A percentile compares a stretch with the other conserved stretches of the same genome.
Evolutionary conservation across 2,113 vertebrate species (phyloP).

Genomic region (Elephantulus edwardii): DNA sequence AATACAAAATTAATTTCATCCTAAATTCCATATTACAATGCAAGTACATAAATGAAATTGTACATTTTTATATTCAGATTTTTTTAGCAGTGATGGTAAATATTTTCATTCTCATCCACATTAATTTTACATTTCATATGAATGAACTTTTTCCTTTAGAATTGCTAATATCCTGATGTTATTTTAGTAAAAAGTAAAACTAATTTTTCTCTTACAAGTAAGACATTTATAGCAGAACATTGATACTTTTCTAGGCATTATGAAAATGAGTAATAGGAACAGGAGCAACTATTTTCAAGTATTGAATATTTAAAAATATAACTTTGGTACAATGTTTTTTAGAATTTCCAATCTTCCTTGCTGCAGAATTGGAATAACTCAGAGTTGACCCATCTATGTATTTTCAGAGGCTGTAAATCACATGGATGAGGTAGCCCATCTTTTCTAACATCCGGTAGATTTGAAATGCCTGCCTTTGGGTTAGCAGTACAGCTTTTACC

Average conservation of each 20-base stretch:
- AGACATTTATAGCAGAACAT: not conserved
- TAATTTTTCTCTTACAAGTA: not conserved
- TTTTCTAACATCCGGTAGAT: too few species aligned
- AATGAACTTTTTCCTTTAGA: not conserved
- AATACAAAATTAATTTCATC: slow-evolving; percentile 21
- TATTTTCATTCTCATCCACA: not conserved
- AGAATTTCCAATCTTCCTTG: not conserved
- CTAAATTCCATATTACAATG: slow-evolving; percentile 23
- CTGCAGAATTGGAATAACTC: slow-evolving; percentile 15
- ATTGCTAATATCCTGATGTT: not conserved
- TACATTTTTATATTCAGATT: not conserved
- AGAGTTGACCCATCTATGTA: too few species aligned
- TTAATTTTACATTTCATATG: not conserved
- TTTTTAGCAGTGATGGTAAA: not conserved
- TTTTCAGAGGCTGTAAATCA: too few species aligned
- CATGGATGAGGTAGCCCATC: too few species aligned
- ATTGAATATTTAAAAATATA: slow-evolving; percentile 8
- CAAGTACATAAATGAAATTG: not conserved
- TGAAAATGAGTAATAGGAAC: not conserved
- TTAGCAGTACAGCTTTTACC: too few species aligned
- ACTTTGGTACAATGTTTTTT: not conserved
- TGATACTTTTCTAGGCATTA: not conserved
- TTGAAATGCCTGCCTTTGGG: too few species aligned
- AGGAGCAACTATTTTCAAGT: not conserved
- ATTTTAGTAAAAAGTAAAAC: not conserved